Evolutionary conservation across 2,113 vertebrate species (phyloP).

Genomic region (Himantopus leucocephalus): DNA sequence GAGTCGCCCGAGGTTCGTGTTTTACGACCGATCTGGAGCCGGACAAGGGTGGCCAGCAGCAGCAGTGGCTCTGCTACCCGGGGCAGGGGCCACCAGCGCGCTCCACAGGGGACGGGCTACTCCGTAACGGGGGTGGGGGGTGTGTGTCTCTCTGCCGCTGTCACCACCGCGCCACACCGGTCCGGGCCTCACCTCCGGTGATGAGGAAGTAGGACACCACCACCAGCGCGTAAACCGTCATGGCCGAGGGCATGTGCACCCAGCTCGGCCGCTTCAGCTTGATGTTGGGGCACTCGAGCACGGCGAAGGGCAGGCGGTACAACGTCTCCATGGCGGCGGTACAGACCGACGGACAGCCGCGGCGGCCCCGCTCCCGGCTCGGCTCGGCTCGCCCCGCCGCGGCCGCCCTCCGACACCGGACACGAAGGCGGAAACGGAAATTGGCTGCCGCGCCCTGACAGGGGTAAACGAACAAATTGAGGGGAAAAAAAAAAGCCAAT

Average conservation of each 20-base stretch:
- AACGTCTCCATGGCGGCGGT: conserved; percentile 86
- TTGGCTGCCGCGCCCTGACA: not conserved
- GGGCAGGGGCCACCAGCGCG: not conserved
- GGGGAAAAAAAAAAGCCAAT: fast-evolving
- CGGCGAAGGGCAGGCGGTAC: conserved; percentile 86
- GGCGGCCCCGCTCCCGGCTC: not conserved
- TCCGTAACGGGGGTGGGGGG: not conserved
- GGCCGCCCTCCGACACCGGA: not conserved
- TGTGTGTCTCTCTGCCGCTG: not conserved
- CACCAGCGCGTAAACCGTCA: conserved; percentile 96
- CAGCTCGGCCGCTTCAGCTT: conserved; percentile 96
- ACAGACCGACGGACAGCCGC: not conserved
- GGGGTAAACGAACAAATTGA: fast-evolving
- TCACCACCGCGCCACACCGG: not conserved
- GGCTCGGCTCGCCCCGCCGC: not conserved
- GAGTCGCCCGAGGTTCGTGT: not conserved
- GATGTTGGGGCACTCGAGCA: conserved; percentile 94
- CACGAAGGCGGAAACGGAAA: conserved; percentile 54
- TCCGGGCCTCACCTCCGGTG: conserved; percentile 85
- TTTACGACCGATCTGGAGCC: fast-evolving
- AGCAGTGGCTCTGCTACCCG: not conserved
- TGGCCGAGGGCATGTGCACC: conserved; percentile 97
- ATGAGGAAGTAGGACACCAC: conserved; percentile 99
- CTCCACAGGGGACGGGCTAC: not conserved
- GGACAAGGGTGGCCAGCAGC: not conserved